These are phyloP conservation scores for Actinopyga echinites DNA, from an alignment of 53 echinoderm and acorn worm genomes.

Conservation along the genomic window DNA sequence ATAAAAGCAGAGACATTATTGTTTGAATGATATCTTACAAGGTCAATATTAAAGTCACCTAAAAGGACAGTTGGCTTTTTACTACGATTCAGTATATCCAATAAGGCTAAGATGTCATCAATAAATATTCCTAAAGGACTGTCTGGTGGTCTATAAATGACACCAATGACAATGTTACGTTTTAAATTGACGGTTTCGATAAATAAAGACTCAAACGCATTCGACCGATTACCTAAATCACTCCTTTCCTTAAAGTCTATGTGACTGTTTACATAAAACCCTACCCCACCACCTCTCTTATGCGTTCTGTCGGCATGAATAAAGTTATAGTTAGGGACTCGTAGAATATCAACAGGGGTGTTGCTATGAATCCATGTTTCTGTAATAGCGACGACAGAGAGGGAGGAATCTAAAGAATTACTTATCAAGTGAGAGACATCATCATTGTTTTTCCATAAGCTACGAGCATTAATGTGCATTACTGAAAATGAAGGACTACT, in stretches of 20 bases:
- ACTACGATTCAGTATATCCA: background rate
- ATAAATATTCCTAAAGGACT: background rate
- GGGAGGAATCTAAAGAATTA: background rate
- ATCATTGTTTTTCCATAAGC: background rate
- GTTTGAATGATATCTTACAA: too few species aligned
- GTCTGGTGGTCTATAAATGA: background rate
- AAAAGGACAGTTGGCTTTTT: background rate
- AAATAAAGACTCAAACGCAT: background rate
- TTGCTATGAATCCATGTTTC: background rate
- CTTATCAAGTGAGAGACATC: background rate
- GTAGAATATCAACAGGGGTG: background rate
- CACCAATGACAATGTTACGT: background rate
- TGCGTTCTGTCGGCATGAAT: background rate
- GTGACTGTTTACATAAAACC: background rate
- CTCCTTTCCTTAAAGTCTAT: too few species aligned
- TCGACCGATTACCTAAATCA: too few species aligned
- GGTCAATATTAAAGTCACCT: background rate
- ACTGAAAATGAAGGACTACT: too few species aligned
- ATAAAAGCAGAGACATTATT: too few species aligned
- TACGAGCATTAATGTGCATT: background rate
- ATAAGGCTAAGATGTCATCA: background rate
- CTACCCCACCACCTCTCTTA: background rate
- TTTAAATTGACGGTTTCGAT: background rate
- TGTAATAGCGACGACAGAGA: background rate
- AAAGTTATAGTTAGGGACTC: background rate